Evolutionary conservation across 2,797 vertebrate species (phyloP).

Genomic region (Buphagus erythrorhynchus): DNA sequence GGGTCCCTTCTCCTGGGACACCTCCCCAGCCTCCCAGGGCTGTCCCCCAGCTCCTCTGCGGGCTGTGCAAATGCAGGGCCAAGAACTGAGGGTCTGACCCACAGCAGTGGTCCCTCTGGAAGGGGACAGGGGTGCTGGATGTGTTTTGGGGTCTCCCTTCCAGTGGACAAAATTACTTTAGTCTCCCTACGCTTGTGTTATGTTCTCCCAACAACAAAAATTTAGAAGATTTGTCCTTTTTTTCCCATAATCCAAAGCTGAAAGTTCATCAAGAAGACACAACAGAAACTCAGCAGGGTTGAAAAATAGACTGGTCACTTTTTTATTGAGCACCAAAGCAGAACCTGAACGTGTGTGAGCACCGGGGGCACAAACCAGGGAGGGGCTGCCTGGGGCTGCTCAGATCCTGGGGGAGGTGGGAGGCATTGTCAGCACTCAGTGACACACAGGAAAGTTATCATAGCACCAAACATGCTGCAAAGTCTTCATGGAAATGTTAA

Average conservation of each 20-base stretch:
- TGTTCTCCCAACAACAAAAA: background rate
- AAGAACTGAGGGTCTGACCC: background rate
- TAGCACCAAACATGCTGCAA: slow-evolving; percentile 42
- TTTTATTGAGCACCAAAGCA: slow-evolving; percentile 64
- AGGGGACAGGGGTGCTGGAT: background rate
- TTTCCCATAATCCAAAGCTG: background rate
- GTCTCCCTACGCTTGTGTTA: background rate
- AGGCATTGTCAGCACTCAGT: background rate
- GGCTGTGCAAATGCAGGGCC: background rate
- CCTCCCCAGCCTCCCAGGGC: background rate
- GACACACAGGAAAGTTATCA: background rate
- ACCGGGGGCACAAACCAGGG: background rate
- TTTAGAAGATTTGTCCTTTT: background rate
- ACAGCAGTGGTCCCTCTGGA: background rate
- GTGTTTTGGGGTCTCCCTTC: background rate
- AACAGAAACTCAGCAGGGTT: background rate
- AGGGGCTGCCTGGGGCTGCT: background rate
- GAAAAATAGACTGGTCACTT: slow-evolving; percentile 11
- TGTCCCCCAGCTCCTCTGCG: background rate
- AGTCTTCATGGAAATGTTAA: background rate
- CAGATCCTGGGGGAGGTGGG: background rate
- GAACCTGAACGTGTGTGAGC: background rate
- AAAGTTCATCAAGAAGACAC: background rate
- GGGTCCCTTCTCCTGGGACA: background rate
- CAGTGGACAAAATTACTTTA: background rate